Evolutionary conservation across 1,140 invertebrate genomes (phyloP), one percentile per base, ranked within the genome.

Genomic region (Aphelinus certus): DNA sequence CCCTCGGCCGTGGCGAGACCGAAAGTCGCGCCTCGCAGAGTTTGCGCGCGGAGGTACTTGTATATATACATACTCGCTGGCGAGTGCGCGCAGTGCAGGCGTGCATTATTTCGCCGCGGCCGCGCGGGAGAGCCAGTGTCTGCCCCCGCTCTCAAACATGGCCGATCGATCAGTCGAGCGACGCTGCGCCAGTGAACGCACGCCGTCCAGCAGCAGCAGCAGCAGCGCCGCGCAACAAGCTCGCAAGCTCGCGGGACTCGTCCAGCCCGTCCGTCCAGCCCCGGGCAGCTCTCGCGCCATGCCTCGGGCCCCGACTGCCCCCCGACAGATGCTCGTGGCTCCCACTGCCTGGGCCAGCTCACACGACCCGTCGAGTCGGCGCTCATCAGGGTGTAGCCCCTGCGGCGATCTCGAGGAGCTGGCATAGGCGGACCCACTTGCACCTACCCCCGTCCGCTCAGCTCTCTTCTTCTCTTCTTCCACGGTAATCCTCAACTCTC

Each of bases 101-200:
- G 26, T 26, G 26, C 26, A 26, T 26, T 26, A 26, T 26, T 26
- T 26, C 26, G 26, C 26, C 26, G 26, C 26, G 26, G 26, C 26
- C 26, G 26, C 48, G 42, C 66, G 48, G 45, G 49, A 7, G 46
- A 56, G 68, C 69, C 71, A 60, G 61, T 6, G 26, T 58, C 67
- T 57, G 60, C 56, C 45, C 2, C 61, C 9, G 43, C 70, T 60
- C 64, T 45, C 66, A 58, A 79, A 80, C 56, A 80, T 79, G 79
- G 80, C 79, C 76, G 77, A 80, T 79, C 76, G 80, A 81, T 80
- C 72, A 62, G 55, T 73, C 74, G 71, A 26, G 26, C 26, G 26
- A 26, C 26, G 26, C 26, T 26, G 26, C 26, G 26, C 26, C 26
- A 26, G 26, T 26, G 26, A 26, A 26, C 26, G 64, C 69, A 71